Evolutionary conservation across 2,888 invertebrate genomes (phyloP).

Genomic region (Xiphydria camelus): DNA sequence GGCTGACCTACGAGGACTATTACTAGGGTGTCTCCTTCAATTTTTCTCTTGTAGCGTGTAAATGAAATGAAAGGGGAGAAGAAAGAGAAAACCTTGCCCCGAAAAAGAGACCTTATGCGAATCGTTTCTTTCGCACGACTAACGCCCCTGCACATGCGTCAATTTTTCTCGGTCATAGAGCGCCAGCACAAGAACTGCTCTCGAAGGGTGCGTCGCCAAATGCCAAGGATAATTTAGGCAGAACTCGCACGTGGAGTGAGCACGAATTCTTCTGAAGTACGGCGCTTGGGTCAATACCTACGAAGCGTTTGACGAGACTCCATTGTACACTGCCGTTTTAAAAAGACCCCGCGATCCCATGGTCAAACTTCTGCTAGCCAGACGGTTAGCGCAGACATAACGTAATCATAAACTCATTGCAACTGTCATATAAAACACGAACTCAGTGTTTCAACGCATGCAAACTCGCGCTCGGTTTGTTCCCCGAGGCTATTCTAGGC

Average conservation of each 20-base stretch:
- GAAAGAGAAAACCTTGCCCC: too few species aligned
- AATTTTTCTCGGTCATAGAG: conserved; percentile 21
- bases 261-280: conserved; percentile 17
- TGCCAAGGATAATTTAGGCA: conserved; percentile 22
- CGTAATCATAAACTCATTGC: too few species aligned
- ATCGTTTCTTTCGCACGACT: conserved; percentile 19
- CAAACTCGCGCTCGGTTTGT: conserved; percentile 2
- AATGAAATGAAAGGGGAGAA: too few species aligned
- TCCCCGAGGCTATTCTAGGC: conserved; percentile 7
- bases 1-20: too few species aligned
- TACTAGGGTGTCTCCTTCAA: too few species aligned
- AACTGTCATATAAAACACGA: too few species aligned
- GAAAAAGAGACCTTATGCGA: too few species aligned
- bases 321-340: conserved; percentile 22
- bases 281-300: conserved; percentile 22
- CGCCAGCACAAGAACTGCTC: conserved; percentile 17
- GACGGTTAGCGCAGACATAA: too few species aligned
- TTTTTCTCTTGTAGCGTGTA: too few species aligned
- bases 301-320: conserved; percentile 26
- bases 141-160: conserved; percentile 25
- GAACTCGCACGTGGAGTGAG: conserved; percentile 19
- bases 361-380: conserved; percentile 19
- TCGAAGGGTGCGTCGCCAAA: conserved; percentile 14
- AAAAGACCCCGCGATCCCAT: conserved; percentile 23
- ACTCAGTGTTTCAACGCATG: too few species aligned